These are phyloP conservation scores for Synergus itoensis DNA, from an alignment of 2,888 invertebrate species.

Conservation along the genomic window DNA sequence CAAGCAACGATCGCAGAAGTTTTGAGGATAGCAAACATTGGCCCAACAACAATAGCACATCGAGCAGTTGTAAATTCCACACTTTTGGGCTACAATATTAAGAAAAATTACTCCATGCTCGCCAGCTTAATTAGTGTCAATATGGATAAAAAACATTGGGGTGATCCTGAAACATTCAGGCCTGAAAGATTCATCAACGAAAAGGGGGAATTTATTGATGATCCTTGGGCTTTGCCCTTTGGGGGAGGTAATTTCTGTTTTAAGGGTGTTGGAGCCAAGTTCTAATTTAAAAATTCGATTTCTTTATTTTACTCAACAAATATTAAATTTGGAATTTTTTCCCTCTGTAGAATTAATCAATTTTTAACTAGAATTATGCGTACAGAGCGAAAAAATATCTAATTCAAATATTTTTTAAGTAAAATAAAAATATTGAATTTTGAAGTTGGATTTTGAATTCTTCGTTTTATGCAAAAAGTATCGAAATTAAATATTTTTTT, in stretches of 20 bases:
- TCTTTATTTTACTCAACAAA: too few relatives aligned
- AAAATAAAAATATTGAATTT: too few relatives aligned
- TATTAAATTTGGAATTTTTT: too few relatives aligned
- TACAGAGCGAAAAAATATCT: too few relatives aligned
- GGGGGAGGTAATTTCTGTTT: conserved; percentile 58
- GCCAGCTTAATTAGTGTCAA: conserved; percentile 86
- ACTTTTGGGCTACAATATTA: conserved; percentile 86
- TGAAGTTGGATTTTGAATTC: too few relatives aligned
- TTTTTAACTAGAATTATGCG: too few relatives aligned
- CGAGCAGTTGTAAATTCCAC: conserved; percentile 85
- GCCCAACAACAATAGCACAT: conserved; percentile 88
- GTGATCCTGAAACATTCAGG: conserved; percentile 84
- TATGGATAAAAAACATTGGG: conserved; percentile 83
- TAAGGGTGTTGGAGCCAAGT: too few relatives aligned
- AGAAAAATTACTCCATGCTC: conserved; percentile 81
- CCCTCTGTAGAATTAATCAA: too few relatives aligned
- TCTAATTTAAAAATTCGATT: too few relatives aligned
- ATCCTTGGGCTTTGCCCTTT: conserved; percentile 66
- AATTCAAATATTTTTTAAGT: too few relatives aligned
- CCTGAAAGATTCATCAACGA: conserved; percentile 86
- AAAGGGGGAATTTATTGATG: conserved; percentile 78
- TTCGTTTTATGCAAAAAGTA: too few relatives aligned
- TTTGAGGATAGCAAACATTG: conserved; percentile 87
- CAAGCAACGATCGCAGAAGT: conserved; percentile 88
- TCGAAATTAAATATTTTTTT: too few relatives aligned